phyloP scores from a whole-genome alignment of 2,888 invertebrate species.

The Aporophyla lueneburgensis region DNA sequence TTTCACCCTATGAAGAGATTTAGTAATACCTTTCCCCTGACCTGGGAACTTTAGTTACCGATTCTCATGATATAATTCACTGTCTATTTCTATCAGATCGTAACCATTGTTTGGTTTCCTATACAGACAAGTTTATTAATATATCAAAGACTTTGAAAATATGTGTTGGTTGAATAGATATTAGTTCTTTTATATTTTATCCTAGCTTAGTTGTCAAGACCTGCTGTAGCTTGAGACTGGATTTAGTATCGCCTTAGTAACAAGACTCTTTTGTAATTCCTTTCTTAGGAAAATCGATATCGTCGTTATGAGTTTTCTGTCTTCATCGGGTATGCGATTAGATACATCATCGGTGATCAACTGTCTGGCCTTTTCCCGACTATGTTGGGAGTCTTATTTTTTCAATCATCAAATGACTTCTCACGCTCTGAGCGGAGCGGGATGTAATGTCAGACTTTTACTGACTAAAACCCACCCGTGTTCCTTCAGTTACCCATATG shows the following conservation, averaged over 20 bases:
- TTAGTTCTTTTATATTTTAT: constrained; percentile 6
- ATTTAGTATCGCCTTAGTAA: not conserved
- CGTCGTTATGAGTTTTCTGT: not conserved
- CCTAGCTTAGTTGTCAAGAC: constrained; percentile 13
- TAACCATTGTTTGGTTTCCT: constrained; percentile 30
- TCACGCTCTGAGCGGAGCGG: too few species aligned
- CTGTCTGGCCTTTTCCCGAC: too few species aligned
- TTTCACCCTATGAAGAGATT: too few species aligned
- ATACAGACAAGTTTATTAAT: constrained; percentile 27
- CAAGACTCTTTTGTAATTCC: not conserved
- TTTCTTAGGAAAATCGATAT: constrained; percentile 10
- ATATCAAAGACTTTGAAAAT: constrained; percentile 23
- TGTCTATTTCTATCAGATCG: not conserved
- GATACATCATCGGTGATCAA: not conserved
- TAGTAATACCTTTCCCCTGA: not conserved
- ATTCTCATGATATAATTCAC: not conserved
- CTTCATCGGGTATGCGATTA: not conserved
- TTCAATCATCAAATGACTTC: too few species aligned
- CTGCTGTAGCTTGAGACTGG: too few species aligned
- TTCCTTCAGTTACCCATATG: too few species aligned
- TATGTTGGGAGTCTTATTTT: too few species aligned
- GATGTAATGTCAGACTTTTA: too few species aligned
- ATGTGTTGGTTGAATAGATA: constrained; percentile 2
- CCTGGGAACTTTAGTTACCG: not conserved
- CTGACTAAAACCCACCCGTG: too few species aligned